Base-by-base conservation (phyloP, 2,113 vertebrate genomes). In the Laterallus jamaicensis region DNA sequence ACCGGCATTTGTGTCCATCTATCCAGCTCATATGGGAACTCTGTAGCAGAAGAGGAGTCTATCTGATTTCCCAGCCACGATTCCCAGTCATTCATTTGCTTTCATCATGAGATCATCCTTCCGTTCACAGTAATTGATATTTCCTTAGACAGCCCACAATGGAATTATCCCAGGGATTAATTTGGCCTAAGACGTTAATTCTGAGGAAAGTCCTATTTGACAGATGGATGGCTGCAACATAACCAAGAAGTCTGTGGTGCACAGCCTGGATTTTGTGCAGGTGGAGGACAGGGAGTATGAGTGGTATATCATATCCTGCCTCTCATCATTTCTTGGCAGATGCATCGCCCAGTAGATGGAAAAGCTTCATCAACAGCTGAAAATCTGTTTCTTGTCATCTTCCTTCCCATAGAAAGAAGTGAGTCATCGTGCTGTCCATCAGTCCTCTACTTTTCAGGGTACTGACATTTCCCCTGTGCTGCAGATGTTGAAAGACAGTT, bases 381-480 rank as follows among this genome's bases (percentile, higher is more conserved):
- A 96, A 97, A 97, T 97, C 98, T 98, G 98, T 97, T 98, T 97
- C 97, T 97, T 98, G 97, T 98, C 97, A 97, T 97, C 93, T 84
- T 95, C 92, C 70, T 98, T 98, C 97, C 95, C 96, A 94, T 39
- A 95, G 93, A 97, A 95, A 94, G 86, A 90, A 95, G 83, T 32
- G 14, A 96, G 96, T 97, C 88, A 70, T 96, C 87, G 24, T 95
- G 69, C 95, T 97, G 96, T 97, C 92, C 76, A 15, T 94, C 97
- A 96, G 95, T 96, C 96, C 95, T 66, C 60, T 66, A 9, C 69
- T 93, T 96, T 73, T 95, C 79, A 74, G 77, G 87, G 80, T 63
- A 10, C 93, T 95, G 83, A 96, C 87, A 96, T 96, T 97, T 97
- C 93, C 94, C 93, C 86, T 86, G 97, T 95, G 97, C 95, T 94